Evolutionary conservation across 1,140 invertebrate genomes (phyloP).

Genomic region (Magallana gigas): DNA sequence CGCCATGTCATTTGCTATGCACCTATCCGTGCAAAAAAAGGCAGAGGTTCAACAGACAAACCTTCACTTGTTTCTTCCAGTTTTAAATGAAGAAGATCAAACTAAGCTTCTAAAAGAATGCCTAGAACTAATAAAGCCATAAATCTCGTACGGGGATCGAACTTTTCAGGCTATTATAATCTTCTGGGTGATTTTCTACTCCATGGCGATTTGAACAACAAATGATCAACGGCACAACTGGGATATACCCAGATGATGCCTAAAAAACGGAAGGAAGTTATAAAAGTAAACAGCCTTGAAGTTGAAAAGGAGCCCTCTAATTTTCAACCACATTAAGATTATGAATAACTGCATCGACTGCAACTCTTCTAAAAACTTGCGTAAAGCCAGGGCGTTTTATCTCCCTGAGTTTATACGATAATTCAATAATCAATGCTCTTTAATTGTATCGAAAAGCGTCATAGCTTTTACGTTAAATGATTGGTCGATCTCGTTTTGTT

Average conservation of each 20-base stretch:
- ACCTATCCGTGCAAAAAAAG: not conserved
- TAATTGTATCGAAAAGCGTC: not conserved
- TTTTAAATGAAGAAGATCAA: not conserved
- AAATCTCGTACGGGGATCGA: not conserved
- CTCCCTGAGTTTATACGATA: constrained; percentile 3
- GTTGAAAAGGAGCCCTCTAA: constrained; percentile 13
- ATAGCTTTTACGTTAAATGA: not conserved
- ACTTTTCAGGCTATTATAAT: not conserved
- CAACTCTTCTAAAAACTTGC: not conserved
- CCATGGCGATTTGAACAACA: not conserved
- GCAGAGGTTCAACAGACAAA: not conserved
- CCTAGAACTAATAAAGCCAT: not conserved
- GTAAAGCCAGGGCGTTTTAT: not conserved
- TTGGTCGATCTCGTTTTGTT: too few relatives aligned
- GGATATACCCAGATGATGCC: not conserved
- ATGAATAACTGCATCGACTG: constrained; percentile 22
- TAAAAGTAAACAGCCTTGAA: constrained; percentile 16
- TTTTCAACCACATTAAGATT: constrained; percentile 36
- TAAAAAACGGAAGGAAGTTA: not conserved
- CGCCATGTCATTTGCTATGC: not conserved
- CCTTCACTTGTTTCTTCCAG: too few relatives aligned
- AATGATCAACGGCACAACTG: not conserved
- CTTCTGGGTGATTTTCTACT: not conserved
- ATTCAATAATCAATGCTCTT: not conserved
- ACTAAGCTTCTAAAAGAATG: not conserved